Percentiles rank a stretch among this genome's conserved stretches.
phyloP scores from a whole-genome alignment of 2,888 invertebrate species.

The Ormyrus labotus region DNA sequence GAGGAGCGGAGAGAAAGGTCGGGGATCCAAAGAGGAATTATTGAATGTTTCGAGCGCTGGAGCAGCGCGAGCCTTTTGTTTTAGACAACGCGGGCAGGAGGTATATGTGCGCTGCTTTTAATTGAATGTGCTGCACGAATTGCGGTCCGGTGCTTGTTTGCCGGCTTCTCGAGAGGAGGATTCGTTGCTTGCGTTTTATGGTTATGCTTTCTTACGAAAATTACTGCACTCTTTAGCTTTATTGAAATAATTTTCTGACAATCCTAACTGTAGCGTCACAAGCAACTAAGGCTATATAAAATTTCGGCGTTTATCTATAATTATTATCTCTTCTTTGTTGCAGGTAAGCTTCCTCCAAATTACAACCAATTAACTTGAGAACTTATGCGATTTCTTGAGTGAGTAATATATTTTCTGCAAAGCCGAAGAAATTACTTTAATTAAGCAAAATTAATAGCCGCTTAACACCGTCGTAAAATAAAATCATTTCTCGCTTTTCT shows the following conservation, averaged over 20 bases:
- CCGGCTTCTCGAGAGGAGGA: too few relatives aligned
- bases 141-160: too few relatives aligned
- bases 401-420: too few relatives aligned
- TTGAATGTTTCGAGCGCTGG: background rate
- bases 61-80: too few relatives aligned
- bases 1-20: slow-evolving; percentile 24
- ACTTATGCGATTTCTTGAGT: too few relatives aligned
- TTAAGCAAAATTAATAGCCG: too few relatives aligned
- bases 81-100: background rate
- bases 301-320: slow-evolving; percentile 1
- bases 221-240: background rate
- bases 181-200: background rate
- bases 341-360: slow-evolving; percentile 14
- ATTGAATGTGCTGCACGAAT: too few relatives aligned
- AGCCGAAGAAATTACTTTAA: too few relatives aligned
- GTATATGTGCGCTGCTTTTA: too few relatives aligned
- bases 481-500: too few relatives aligned
- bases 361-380: too few relatives aligned
- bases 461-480: too few relatives aligned
- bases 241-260: background rate
- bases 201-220: background rate
- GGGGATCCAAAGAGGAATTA: slow-evolving; percentile 19
- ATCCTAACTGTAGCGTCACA: background rate
- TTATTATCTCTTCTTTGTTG: background rate
- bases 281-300: background rate